Percentiles rank a stretch among this genome's conserved stretches.
Evolutionary conservation across 2,113 vertebrate species (phyloP).

Genomic region (Amblyopsis rosae): DNA sequence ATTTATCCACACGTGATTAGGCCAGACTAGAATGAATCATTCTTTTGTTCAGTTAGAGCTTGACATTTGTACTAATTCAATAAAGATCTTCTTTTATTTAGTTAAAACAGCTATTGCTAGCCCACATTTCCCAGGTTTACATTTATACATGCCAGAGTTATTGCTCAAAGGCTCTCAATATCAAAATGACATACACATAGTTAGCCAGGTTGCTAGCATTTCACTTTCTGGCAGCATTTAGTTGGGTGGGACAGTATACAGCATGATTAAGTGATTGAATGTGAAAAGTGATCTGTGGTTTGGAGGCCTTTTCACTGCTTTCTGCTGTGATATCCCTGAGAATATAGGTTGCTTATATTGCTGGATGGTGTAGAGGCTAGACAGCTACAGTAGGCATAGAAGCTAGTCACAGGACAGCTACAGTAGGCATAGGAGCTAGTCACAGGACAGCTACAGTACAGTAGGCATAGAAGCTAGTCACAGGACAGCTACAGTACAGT

Average conservation of each 20-base stretch:
- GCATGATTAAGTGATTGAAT: conserved; percentile 64
- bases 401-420: too few species aligned
- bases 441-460: too few species aligned
- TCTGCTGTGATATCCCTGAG: conserved; percentile 79
- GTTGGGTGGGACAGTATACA: conserved; percentile 61
- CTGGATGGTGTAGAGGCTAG: conserved; percentile 29
- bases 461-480: too few species aligned
- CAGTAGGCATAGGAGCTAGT: too few species aligned
- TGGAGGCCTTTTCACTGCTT: conserved; percentile 64
- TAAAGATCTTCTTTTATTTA: conserved; percentile 12
- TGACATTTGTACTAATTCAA: conserved; percentile 11
- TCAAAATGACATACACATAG: conserved; percentile 14
- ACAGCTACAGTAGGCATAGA: background rate
- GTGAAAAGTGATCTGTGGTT: conserved; percentile 73
- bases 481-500: too few species aligned
- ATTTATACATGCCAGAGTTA: conserved; percentile 3
- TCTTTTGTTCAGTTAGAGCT: background rate
- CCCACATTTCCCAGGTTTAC: background rate
- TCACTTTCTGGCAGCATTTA: conserved; percentile 61
- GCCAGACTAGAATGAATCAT: background rate
- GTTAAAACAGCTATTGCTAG: conserved; percentile 10
- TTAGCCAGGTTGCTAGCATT: conserved; percentile 39
- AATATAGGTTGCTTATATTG: conserved; percentile 53
- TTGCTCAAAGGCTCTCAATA: background rate
- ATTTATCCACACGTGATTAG: background rate